These are phyloP conservation scores for Mythimna ferrago DNA, from an alignment of 2,888 invertebrate genomes.

Conservation along the genomic window DNA sequence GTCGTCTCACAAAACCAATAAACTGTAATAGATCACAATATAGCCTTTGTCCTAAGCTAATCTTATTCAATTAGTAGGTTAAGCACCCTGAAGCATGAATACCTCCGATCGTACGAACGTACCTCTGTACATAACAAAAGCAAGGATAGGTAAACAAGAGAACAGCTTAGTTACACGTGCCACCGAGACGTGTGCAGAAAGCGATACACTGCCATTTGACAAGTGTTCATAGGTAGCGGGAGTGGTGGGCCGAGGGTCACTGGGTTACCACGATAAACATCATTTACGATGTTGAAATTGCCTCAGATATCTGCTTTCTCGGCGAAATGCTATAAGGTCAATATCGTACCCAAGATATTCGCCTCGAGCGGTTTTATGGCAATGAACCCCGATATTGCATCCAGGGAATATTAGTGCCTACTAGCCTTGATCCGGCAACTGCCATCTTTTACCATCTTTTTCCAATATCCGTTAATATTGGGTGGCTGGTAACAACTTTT, in stretches of 20 bases:
- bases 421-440: conserved; percentile 82
- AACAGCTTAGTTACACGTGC: conserved; percentile 60
- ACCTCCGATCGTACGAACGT: not conserved
- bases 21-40: not conserved
- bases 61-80: conserved; percentile 6
- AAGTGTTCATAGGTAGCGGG: conserved; percentile 63
- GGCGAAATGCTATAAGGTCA: conserved; percentile 80
- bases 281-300: conserved; percentile 81
- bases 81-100: conserved; percentile 5
- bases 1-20: not conserved
- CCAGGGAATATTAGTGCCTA: conserved; percentile 84
- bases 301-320: conserved; percentile 80
- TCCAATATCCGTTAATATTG: conserved; percentile 86
- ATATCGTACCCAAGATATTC: conserved; percentile 82
- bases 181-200: conserved; percentile 59
- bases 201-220: conserved; percentile 65
- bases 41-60: not conserved
- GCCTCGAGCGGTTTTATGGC: conserved; percentile 84
- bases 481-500: conserved; percentile 75
- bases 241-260: conserved; percentile 68
- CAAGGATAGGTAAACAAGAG: conserved; percentile 29
- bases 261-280: conserved; percentile 80
- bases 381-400: conserved; percentile 84
- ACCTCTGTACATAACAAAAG: conserved; percentile 33
- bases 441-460: conserved; percentile 83